Evolutionary conservation across 2,888 invertebrate genomes (phyloP).

Genomic region (Polia nebulosa): DNA sequence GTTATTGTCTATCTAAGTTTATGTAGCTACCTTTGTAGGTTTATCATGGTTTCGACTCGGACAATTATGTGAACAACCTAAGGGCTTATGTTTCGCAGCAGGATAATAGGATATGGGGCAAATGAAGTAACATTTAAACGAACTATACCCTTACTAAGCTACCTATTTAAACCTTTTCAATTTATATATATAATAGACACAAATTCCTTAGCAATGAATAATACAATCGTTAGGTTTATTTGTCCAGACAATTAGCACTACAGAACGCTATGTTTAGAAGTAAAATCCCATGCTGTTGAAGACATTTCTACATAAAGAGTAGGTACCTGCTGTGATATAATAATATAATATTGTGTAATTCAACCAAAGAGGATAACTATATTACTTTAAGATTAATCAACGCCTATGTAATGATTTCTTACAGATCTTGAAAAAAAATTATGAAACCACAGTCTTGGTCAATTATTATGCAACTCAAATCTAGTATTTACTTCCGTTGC

Average conservation of each 20-base stretch:
- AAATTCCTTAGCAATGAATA: slow-evolving; percentile 16
- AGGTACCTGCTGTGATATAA: too few species aligned
- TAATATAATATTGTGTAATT: background rate
- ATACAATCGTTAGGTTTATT: slow-evolving; percentile 21
- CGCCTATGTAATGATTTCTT: too few species aligned
- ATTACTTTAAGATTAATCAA: background rate
- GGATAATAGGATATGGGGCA: background rate
- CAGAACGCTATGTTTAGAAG: background rate
- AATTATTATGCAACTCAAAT: slow-evolving; percentile 2
- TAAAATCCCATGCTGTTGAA: slow-evolving; percentile 8
- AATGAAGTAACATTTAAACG: background rate
- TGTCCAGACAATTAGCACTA: slow-evolving; percentile 34
- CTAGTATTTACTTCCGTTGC: slow-evolving; percentile 11
- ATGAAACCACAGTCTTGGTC: background rate
- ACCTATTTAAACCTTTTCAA: background rate
- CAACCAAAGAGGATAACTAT: background rate
- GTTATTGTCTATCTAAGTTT: too few species aligned
- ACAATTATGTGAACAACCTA: background rate
- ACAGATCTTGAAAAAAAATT: slow-evolving; percentile 8
- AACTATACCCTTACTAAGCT: background rate
- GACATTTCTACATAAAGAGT: background rate
- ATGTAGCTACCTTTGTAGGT: background rate
- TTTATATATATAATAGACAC: background rate
- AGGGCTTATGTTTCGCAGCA: too few species aligned
- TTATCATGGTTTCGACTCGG: background rate